Conservation (phyloP, 2,797 vertebrate genomes). For the Clarias fuscus region DNA sequence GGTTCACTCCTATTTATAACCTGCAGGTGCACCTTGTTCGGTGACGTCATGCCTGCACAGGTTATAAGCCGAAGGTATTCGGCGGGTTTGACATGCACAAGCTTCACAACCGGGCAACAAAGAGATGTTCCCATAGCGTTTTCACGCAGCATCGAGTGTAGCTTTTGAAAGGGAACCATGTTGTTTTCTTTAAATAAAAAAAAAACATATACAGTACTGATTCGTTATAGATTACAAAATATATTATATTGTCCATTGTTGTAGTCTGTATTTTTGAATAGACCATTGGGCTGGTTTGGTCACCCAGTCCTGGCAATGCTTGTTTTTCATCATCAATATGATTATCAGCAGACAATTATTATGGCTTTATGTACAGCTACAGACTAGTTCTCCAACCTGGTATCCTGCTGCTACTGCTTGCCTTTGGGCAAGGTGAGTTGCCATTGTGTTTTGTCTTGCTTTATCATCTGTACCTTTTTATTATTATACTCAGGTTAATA, state of each 20-base stretch:
- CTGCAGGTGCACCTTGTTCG: too few relatives aligned
- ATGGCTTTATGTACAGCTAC: not conserved
- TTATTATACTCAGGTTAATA: slow-evolving; percentile 10
- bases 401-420: not conserved
- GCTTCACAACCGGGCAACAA: too few relatives aligned
- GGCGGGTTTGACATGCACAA: too few relatives aligned
- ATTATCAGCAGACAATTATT: not conserved
- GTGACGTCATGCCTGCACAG: too few relatives aligned
- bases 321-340: not conserved
- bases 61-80: too few relatives aligned
- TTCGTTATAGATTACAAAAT: not conserved
- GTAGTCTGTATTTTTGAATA: not conserved
- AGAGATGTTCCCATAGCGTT: too few relatives aligned
- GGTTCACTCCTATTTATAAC: too few relatives aligned
- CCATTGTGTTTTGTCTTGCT: not conserved
- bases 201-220: too few relatives aligned
- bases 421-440: not conserved
- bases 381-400: not conserved
- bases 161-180: too few relatives aligned
- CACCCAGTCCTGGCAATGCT: not conserved
- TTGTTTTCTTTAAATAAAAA: too few relatives aligned
- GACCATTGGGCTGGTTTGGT: not conserved
- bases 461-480: not conserved
- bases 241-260: not conserved
- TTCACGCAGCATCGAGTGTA: too few relatives aligned